Evolutionary conservation across 1,140 invertebrate species (phyloP).

Genomic region (Centruroides sculpturatus): DNA sequence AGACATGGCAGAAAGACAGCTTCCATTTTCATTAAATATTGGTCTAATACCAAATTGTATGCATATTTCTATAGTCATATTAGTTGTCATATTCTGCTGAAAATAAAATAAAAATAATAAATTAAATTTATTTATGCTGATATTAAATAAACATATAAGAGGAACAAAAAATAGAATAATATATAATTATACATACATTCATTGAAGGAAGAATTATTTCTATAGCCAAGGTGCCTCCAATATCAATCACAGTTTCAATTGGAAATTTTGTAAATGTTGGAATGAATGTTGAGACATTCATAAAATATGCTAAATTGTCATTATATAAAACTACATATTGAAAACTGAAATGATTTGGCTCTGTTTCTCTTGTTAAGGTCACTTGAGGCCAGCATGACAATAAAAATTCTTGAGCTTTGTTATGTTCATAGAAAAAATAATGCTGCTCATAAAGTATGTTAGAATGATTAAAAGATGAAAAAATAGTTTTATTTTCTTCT

Average conservation of each 20-base stretch:
- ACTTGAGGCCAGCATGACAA: constrained; percentile 26
- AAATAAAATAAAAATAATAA: background rate
- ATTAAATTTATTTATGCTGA: background rate
- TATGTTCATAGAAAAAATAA: background rate
- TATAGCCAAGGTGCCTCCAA: constrained; percentile 39
- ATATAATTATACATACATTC: constrained; percentile 4
- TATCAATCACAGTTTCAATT: constrained; percentile 37
- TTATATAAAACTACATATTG: constrained; percentile 7
- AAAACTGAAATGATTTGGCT: constrained; percentile 30
- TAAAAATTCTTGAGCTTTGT: constrained; percentile 28
- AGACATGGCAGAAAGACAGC: constrained; percentile 40
- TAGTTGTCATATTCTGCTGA: background rate
- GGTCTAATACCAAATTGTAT: constrained; percentile 10
- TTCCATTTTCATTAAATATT: constrained; percentile 31
- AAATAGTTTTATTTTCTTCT: background rate
- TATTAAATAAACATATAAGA: no score
- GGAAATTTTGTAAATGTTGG: constrained; percentile 36
- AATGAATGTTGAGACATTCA: constrained; percentile 14
- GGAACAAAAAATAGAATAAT: no score
- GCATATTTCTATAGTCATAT: constrained; percentile 7
- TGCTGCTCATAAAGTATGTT: background rate
- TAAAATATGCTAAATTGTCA: constrained; percentile 16
- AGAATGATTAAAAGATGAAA: background rate
- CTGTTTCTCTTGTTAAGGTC: constrained; percentile 22
- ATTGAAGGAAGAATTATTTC: constrained; percentile 10